Evolutionary conservation across 2,113 vertebrate species (phyloP).

Genomic region (Antennarius striatus): DNA sequence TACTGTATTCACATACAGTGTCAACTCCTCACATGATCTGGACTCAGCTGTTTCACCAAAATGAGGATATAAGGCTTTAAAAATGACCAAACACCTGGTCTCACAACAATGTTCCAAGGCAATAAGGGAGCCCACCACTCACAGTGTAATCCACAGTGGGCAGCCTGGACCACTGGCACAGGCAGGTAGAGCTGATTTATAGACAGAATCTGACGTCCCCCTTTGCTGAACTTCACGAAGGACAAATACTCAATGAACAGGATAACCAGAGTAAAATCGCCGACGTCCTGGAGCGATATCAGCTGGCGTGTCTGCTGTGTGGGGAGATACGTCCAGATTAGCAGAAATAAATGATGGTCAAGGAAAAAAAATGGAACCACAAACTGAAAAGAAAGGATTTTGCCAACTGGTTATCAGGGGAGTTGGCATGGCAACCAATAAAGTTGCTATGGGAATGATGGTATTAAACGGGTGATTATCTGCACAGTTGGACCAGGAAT

Average conservation of each 20-base stretch:
- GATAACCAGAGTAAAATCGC: slow-evolving; percentile 10
- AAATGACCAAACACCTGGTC: slow-evolving; percentile 57
- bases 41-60: slow-evolving; percentile 10
- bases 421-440: slow-evolving; percentile 59
- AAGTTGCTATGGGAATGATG: slow-evolving; percentile 65
- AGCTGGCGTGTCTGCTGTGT: slow-evolving; percentile 27
- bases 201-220: background rate
- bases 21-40: background rate
- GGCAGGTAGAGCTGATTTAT: slow-evolving; percentile 2
- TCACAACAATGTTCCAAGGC: slow-evolving; percentile 42
- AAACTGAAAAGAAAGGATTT: slow-evolving; percentile 25
- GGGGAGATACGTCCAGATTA: slow-evolving; percentile 34
- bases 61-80: slow-evolving; percentile 22
- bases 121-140: slow-evolving; percentile 50
- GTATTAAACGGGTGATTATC: slow-evolving; percentile 49
- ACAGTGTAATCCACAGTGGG: slow-evolving; percentile 14
- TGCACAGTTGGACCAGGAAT: slow-evolving; percentile 27
- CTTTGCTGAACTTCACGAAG: background rate
- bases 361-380: slow-evolving; percentile 33
- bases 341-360: slow-evolving; percentile 42
- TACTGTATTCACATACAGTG: background rate
- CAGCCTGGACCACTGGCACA: background rate
- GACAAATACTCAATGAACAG: slow-evolving; percentile 1
- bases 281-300: slow-evolving; percentile 18
- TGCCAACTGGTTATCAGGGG: slow-evolving; percentile 48